phyloP scores from a whole-genome alignment of 2,888 invertebrate species.

The Anagyrus pseudococci region DNA sequence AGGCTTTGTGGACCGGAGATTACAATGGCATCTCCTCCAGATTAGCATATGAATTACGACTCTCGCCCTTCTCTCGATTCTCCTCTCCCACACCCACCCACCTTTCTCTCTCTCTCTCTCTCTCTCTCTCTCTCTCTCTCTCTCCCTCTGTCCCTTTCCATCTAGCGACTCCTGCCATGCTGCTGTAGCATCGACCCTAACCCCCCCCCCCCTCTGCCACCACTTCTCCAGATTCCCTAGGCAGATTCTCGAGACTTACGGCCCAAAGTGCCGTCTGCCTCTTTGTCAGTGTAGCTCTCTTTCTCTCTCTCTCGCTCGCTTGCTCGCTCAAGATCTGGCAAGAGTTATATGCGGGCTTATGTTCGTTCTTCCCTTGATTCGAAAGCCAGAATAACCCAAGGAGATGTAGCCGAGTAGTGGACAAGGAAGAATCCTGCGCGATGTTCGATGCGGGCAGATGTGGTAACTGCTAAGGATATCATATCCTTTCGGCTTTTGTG shows the following conservation, averaged over 20 bases:
- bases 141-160: too few relatives aligned
- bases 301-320: too few relatives aligned
- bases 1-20: slow-evolving; percentile 61
- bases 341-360: slow-evolving; percentile 33
- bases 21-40: slow-evolving; percentile 62
- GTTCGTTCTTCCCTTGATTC: neutral
- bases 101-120: neutral
- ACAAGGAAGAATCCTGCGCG: slow-evolving; percentile 8
- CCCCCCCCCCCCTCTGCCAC: too few relatives aligned
- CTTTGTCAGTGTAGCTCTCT: too few relatives aligned
- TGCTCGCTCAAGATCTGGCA: slow-evolving; percentile 32
- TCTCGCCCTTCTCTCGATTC: neutral
- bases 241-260: neutral
- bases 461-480: neutral
- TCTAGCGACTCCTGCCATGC: too few relatives aligned
- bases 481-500: slow-evolving; percentile 9
- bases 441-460: neutral
- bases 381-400: neutral
- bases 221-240: too few relatives aligned
- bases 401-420: slow-evolving; percentile 8
- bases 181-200: too few relatives aligned
- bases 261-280: slow-evolving; percentile 29
- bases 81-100: neutral
- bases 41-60: slow-evolving; percentile 62
- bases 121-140: too few relatives aligned